Evolutionary conservation across 2,888 invertebrate genomes (phyloP), one percentile per base, ranked within the genome.

Genomic region (Fragum whitleyi): DNA sequence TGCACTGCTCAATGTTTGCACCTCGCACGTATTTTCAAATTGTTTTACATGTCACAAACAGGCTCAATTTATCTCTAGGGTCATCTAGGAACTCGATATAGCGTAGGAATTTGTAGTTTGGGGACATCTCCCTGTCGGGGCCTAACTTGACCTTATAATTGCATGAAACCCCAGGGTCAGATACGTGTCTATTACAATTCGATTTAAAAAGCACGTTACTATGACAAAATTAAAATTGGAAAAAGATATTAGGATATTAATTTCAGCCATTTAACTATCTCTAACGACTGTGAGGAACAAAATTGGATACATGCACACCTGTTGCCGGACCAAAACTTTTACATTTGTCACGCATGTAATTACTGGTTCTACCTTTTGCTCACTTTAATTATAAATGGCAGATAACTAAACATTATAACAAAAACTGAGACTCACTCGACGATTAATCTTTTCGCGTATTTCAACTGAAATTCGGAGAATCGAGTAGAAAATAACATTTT

Each of bases 321-420:
- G 61, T 61, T 61, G 61, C 32, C 32, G n/a, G 61, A 26, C 68
- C 47, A n/a, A 47, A 47, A 32, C n/a, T 55, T 69, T 28, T 65
- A 65, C 65, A 65, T 65, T 65, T 65, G 65, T 65, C 65, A 65
- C 65, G 65, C 65, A 67, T 76, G 76, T 80, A 80, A 80, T 80
- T 73, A 68, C 62, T 32, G 76, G 74, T 69, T 69, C 19, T 47
- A 14, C n/a, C 47, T 16, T 47, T 47, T 14, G 19, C 47, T 3
- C 47, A n/a, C n/a, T n/a, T n/a, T n/a, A n/a, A n/a, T n/a, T n/a
- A n/a, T n/a, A n/a, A n/a, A n/a, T n/a, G n/a, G n/a, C n/a, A n/a
- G n/a, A n/a, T n/a, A n/a, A n/a, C n/a, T n/a, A n/a, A n/a, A n/a
- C n/a, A n/a, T n/a, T n/a, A n/a, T n/a, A n/a, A n/a, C n/a, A n/a